Evolutionary conservation across 2,113 vertebrate species (phyloP).

Genomic region (Chaetodon auriga): DNA sequence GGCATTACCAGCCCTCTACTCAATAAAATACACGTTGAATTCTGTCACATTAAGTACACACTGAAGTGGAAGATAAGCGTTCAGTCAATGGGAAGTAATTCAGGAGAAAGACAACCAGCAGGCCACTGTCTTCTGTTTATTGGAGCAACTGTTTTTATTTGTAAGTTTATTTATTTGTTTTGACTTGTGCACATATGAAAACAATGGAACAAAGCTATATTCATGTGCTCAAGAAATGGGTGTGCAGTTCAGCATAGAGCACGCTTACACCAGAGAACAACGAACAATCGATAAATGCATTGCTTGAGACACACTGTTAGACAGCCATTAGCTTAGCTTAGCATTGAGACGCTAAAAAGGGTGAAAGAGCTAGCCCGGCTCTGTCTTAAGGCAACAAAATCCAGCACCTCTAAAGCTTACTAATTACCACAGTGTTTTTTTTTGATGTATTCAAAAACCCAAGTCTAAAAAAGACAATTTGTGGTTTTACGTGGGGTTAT

Average conservation of each 20-base stretch:
- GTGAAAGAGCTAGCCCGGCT: background rate
- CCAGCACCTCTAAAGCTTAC: background rate
- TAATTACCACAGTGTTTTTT: no score
- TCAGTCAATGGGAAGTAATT: constrained; percentile 8
- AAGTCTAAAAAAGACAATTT: no score
- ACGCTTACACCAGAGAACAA: background rate
- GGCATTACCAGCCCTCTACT: background rate
- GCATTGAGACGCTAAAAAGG: background rate
- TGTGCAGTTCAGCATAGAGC: background rate
- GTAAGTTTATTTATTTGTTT: no score
- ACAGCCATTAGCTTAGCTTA: background rate
- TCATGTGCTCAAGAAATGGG: background rate
- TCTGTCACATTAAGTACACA: background rate
- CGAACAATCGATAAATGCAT: no score
- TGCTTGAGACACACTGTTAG: background rate
- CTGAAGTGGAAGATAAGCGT: constrained; percentile 4
- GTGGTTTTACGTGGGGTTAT: no score
- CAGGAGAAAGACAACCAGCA: background rate
- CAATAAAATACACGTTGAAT: constrained; percentile 13
- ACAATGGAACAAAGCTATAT: background rate
- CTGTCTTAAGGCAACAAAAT: background rate
- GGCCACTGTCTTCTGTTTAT: background rate
- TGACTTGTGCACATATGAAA: background rate
- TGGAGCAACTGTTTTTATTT: background rate
- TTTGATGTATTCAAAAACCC: no score